Base-by-base conservation (phyloP, 2,113 vertebrate species). In the Mirounga angustirostris region DNA sequence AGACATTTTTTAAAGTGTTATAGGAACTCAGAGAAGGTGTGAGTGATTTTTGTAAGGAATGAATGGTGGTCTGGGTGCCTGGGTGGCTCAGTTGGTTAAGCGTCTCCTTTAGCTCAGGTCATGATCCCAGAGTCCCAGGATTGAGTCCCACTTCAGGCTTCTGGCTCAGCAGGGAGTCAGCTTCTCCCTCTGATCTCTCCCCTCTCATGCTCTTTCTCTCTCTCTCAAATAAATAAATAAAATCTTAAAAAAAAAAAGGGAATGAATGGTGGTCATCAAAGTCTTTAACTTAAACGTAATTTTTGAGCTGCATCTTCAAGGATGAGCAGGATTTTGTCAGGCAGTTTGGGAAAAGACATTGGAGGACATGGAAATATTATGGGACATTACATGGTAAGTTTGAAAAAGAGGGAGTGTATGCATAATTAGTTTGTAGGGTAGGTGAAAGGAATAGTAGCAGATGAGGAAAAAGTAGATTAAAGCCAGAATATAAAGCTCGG, bases 241-340 rank as follows among this genome's bases (percentile, higher is more conserved):
- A 28, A 28, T 63, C 3, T 63, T 61, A 26, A 26, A 26, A 26
- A 61, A 61, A n/a, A 61, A 28, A 26, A 63, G 28, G 12, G 11
- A 40, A 13, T 61, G 14, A 1, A 43, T 4, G 0, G 0, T 10
- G 15, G 8, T 63, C 63, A 80, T 54, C 28, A 36, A 88, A 65
- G 19, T 61, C 21, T 63, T 94, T 56, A 76, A 76, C 58, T 36
- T 87, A 33, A 56, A 89, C 40, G 19, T 79, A 7, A 36, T 50
- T 82, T 81, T 58, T 59, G 21, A 91, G 12, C 28, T 71, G 3
- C n/a, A 22, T 87, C 40, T 83, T 96, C 12, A 93, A 90, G 28
- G 10, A 90, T 26, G 18, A 76, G 76, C 36, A 78, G 30, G 56
- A n/a, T 90, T 89, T 65, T 79, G 36, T 80, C 22, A 67, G 16